Evolutionary conservation across 1,140 invertebrate species (phyloP), one percentile per base, ranked within the genome.

Genomic region (Arctopsyche grandis): DNA sequence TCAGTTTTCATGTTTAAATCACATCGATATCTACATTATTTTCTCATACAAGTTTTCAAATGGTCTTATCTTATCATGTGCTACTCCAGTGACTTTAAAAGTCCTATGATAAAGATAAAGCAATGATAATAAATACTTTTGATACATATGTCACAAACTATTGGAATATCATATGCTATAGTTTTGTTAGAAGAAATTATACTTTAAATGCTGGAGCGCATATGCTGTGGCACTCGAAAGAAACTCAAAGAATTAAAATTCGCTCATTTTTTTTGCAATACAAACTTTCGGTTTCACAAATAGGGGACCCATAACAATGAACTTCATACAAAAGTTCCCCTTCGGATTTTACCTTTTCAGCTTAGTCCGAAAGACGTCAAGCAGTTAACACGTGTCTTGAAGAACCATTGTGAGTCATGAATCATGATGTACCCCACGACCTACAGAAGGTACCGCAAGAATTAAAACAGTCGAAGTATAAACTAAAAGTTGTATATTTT

Each of bases 331-430:
- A 22, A 16, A n/a, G 5, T 16, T n/a, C 69, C 69, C 69, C 38
- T 38, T 26, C 5, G 69, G 21, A 4, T 38, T 69, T 69, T 26
- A 69, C 63, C 69, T 71, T 63, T 80, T 71, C 73, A 19, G 21
- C 48, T 77, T 58, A 22, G 66, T 80, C 46, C 60, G 38, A 66
- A 70, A 69, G 80, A 81, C 80, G 80, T 78, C 80, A 81, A 81
- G 80, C 80, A 69, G 80, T 81, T 81, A 81, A 81, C 80, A 81
- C 80, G 80, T 81, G 80, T 81, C 77, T 75, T 69, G 52, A 58
- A 75, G 74, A 75, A 52, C 69, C 70, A 21, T 21, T 66, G 19
- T 66, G 60, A 66, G 60, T 66, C 60, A 66, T 60, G 16, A 16
- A 14, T 5, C n/a, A n/a, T 38, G 52, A 10, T 21, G 14, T 56